These are phyloP conservation scores for Antheraea mylitta DNA, from an alignment of 1,140 invertebrate genomes.

Conservation along the genomic window DNA sequence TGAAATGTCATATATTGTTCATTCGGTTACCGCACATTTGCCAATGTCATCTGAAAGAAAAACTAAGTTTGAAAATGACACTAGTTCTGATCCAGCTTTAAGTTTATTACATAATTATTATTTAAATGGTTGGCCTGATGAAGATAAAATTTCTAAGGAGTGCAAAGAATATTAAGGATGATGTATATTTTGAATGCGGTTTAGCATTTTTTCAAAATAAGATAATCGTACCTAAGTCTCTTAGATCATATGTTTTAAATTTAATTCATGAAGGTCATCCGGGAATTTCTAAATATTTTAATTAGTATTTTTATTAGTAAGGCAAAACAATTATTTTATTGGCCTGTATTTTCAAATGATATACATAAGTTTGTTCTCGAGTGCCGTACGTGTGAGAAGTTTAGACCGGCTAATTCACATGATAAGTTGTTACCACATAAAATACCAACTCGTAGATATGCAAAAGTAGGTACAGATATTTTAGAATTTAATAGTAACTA, in stretches of 20 bases:
- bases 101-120: no score
- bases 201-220: conserved; percentile 16
- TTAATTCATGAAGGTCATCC: conserved; percentile 7
- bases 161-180: conserved; percentile 18
- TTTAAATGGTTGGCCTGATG: no score
- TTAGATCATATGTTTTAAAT: conserved; percentile 17
- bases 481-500: no score
- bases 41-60: no score
- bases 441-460: neutral
- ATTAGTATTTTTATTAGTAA: neutral
- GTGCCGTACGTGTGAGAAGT: neutral
- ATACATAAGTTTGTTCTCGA: neutral
- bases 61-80: no score
- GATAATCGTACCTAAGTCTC: conserved; percentile 15
- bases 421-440: neutral
- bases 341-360: neutral
- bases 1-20: no score
- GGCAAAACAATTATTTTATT: conserved; percentile 5
- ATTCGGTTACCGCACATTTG: no score
- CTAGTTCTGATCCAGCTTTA: no score
- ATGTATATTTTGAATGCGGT: conserved; percentile 15
- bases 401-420: conserved; percentile 5
- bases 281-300: neutral
- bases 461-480: conserved; percentile 5
- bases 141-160: conserved; percentile 21